These are phyloP conservation scores for Siderastrea siderea DNA, from an alignment of 92 coral and sea anemone species.

Conservation along the genomic window DNA sequence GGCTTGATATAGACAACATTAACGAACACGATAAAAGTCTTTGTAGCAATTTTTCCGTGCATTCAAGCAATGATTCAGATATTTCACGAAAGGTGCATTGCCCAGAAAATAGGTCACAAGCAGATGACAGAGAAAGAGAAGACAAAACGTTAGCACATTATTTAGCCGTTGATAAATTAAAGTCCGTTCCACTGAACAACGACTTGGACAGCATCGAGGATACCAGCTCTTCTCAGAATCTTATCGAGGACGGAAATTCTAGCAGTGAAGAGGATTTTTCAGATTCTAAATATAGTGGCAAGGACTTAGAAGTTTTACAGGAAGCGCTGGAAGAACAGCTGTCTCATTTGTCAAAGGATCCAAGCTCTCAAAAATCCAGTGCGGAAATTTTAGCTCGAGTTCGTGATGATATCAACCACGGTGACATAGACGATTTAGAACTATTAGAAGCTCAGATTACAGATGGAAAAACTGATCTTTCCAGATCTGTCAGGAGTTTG, in stretches of 20 bases:
- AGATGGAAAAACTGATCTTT: constrained; percentile 33
- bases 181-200: constrained; percentile 14
- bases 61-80: neutral
- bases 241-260: neutral
- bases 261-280: neutral
- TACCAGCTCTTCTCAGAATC: neutral
- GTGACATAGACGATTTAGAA: constrained; percentile 76
- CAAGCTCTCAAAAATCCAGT: constrained; percentile 28
- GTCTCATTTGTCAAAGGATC: constrained; percentile 36
- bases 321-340: constrained; percentile 60
- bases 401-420: constrained; percentile 70
- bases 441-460: constrained; percentile 65
- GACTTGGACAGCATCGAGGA: neutral
- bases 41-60: constrained; percentile 5
- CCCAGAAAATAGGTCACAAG: neutral
- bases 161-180: constrained; percentile 45
- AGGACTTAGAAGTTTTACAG: constrained; percentile 47
- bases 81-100: constrained; percentile 1
- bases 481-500: constrained; percentile 20
- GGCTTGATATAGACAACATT: neutral
- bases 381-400: constrained; percentile 69
- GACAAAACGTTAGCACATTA: constrained; percentile 39
- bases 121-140: constrained; percentile 34
- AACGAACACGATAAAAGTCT: neutral
- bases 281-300: constrained; percentile 26